A percentile compares a stretch with the other conserved stretches of the same genome.
Evolutionary conservation across 2,113 vertebrate species (phyloP).

Genomic region (Acrocephalus arundinaceus): DNA sequence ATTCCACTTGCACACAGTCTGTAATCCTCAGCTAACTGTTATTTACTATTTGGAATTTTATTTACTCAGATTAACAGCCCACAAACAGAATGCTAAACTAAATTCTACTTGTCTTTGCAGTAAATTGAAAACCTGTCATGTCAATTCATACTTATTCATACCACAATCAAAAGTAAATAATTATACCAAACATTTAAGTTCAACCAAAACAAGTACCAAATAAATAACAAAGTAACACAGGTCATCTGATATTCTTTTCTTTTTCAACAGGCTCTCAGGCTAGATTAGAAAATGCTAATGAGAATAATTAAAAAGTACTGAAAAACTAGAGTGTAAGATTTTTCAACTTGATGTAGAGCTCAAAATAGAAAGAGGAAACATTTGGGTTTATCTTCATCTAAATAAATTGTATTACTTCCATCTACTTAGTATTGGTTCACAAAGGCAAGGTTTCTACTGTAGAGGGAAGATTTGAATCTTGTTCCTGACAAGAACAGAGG

Average conservation of each 20-base stretch:
- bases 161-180: background rate
- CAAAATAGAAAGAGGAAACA: background rate
- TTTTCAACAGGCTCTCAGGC: background rate
- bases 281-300: background rate
- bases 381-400: background rate
- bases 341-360: background rate
- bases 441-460: background rate
- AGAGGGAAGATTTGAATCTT: background rate
- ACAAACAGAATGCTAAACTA: background rate
- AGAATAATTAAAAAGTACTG: background rate
- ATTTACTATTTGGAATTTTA: background rate
- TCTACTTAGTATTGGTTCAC: background rate
- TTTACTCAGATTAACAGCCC: background rate
- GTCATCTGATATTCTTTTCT: background rate
- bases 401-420: background rate
- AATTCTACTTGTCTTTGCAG: background rate
- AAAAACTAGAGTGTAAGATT: background rate
- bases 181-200: background rate
- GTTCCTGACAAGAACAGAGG: background rate
- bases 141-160: background rate
- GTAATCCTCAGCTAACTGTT: background rate
- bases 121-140: background rate
- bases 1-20: background rate
- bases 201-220: background rate
- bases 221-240: background rate